Evolutionary conservation across 2,113 vertebrate species (phyloP), one percentile per base, ranked within the genome.

Genomic region (Setophaga coronata): DNA sequence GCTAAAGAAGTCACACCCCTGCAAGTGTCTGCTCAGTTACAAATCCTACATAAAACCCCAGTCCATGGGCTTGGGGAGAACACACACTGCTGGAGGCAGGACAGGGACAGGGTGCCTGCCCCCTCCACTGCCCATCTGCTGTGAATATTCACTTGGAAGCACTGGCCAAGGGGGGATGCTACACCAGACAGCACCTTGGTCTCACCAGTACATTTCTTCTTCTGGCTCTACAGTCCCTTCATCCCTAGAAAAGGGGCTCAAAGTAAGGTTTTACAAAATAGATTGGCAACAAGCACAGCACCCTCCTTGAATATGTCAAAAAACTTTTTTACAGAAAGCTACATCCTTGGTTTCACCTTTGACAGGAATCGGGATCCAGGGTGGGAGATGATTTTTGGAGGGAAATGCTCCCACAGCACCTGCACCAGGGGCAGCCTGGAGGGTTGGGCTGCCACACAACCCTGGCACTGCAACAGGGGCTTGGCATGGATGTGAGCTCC

Each of bases 91-190:
- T 58, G 61, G 24, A 42, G 29, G 29, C 14, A 20, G 8, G 25
- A 14, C 61, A 0, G 0, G 17, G 9, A 25, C 1, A 5, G 31
- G 24, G 45, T 1, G 1, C 29, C 56, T 7, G 10, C 5, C 36
- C 36, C 56, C 7, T n/a, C 23, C 43, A 7, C 28, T 4, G 23
- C 5, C 31, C 15, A 12, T 12, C 56, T 3, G 11, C 4, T 48
- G 26, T 4, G 26, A 70, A 29, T 6, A 28, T 10, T 33, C n/a
- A 6, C 48, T 33, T 12, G 18, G 5, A 34, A 77, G 29, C 26
- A 21, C 14, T 8, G 36, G 10, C 42, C 42, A 36, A 43, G 23
- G 28, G 29, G 1, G 3, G 31, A 23, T 18, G 9, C 40, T 33
- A 4, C 3, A 50, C 29, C 40, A 60, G 42, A 23, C 28, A 67